Evolutionary conservation across 2,113 vertebrate genomes (phyloP).

Genomic region (Otolemur garnettii): DNA sequence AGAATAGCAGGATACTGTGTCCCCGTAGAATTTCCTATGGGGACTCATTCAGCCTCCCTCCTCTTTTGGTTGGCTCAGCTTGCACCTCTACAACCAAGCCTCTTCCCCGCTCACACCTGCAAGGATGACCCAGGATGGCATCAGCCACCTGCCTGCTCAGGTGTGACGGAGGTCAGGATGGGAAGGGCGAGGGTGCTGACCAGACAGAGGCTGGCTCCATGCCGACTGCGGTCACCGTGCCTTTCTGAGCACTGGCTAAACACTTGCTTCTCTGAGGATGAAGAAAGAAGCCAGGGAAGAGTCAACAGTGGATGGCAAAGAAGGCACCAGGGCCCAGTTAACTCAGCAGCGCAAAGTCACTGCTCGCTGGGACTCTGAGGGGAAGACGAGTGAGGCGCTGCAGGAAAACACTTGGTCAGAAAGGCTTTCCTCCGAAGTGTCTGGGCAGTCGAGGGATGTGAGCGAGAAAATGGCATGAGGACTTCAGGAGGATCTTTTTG

Average conservation of each 20-base stretch:
- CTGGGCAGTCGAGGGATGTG: neutral
- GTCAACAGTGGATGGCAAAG: neutral
- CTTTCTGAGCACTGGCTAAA: neutral
- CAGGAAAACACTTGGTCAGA: neutral
- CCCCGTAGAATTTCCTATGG: neutral
- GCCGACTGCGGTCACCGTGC: neutral
- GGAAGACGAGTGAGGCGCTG: neutral
- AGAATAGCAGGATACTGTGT: neutral
- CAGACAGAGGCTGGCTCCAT: neutral
- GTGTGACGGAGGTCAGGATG: neutral
- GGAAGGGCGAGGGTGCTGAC: neutral
- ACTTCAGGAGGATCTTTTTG: slow-evolving; percentile 5
- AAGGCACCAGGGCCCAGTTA: neutral
- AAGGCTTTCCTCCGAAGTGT: neutral
- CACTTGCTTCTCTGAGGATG: neutral
- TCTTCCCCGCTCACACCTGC: neutral
- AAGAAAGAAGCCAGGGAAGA: neutral
- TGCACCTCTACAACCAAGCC: neutral
- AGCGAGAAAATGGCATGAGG: slow-evolving; percentile 38
- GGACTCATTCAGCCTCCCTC: neutral
- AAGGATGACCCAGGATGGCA: neutral
- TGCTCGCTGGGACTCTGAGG: neutral
- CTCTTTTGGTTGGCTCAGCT: rapidly evolving
- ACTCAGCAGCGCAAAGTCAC: neutral
- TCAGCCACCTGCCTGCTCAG: neutral